A percentile compares a stretch with the other conserved stretches of the same genome.
These are phyloP conservation scores for Papio anubis DNA, from an alignment of 2,113 vertebrate species.

Conservation along the genomic window DNA sequence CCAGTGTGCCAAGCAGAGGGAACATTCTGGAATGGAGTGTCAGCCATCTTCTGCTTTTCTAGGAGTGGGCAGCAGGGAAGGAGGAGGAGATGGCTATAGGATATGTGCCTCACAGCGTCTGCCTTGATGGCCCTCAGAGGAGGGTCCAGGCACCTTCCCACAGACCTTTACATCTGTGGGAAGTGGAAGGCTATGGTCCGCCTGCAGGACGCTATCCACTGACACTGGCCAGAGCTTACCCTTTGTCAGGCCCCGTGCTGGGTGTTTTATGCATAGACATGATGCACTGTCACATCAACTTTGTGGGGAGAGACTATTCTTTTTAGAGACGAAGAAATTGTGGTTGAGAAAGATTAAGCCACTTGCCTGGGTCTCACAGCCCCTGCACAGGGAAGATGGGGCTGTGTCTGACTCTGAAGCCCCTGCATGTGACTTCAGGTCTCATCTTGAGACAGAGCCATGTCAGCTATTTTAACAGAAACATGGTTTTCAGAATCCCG, in stretches of 20 bases:
- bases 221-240: neutral
- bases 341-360: neutral
- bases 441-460: neutral
- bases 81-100: neutral
- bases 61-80: rapidly evolving
- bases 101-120: rapidly evolving
- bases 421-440: rapidly evolving
- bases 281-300: neutral
- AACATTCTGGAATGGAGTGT: neutral
- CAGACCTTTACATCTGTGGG: too few species aligned
- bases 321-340: neutral
- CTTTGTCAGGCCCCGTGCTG: rapidly evolving
- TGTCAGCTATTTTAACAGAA: too few species aligned
- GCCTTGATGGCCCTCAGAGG: neutral
- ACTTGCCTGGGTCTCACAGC: rapidly evolving
- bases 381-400: neutral
- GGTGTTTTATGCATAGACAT: rapidly evolving
- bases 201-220: rapidly evolving
- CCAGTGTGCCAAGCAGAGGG: neutral
- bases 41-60: neutral
- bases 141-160: neutral
- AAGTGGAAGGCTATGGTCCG: neutral
- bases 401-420: too few species aligned
- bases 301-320: neutral
- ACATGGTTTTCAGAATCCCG: too few species aligned